Percentiles rank a stretch among this genome's conserved stretches.
These are phyloP conservation scores for Amphiprion percula DNA, from an alignment of 2,113 vertebrate genomes.

Conservation along the genomic window DNA sequence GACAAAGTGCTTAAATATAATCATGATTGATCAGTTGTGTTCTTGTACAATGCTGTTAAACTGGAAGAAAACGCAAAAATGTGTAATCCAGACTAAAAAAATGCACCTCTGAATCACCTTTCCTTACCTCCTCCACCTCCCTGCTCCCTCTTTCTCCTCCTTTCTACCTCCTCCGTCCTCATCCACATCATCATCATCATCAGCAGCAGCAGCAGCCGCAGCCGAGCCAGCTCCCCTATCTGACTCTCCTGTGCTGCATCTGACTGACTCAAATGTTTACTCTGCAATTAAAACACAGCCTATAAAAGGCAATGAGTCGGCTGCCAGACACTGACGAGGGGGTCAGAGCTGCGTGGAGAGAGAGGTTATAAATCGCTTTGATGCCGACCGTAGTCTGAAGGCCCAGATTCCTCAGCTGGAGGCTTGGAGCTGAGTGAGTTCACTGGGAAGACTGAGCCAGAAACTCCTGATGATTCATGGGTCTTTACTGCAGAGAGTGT, in stretches of 20 bases:
- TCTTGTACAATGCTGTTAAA: background rate
- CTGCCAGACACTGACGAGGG: constrained; percentile 78
- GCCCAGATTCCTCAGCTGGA: constrained; percentile 78
- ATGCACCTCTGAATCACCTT: background rate
- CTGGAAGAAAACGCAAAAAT: constrained; percentile 1
- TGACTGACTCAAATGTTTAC: constrained; percentile 80
- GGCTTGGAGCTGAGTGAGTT: constrained; percentile 62
- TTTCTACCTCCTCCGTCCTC: constrained; percentile 16
- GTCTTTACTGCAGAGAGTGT: constrained; percentile 45
- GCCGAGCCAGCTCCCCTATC: constrained; percentile 47
- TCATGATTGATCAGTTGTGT: background rate
- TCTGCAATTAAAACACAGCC: constrained; percentile 85
- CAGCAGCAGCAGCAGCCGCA: constrained; percentile 11
- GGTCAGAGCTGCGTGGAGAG: constrained; percentile 67
- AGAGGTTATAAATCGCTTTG: constrained; percentile 83
- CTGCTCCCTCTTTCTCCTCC: background rate
- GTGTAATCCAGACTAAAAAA: no score
- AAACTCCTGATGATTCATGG: constrained; percentile 74
- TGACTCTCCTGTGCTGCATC: constrained; percentile 69
- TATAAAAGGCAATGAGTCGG: constrained; percentile 85
- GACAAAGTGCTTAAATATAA: background rate
- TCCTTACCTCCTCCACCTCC: constrained; percentile 1
- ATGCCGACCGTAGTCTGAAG: constrained; percentile 74
- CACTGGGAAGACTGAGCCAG: constrained; percentile 59
- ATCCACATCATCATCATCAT: constrained; percentile 40